Evolutionary conservation across 2,113 vertebrate genomes (phyloP), one percentile per base, ranked within the genome.

Genomic region (Machaerirhynchus nigripectus): DNA sequence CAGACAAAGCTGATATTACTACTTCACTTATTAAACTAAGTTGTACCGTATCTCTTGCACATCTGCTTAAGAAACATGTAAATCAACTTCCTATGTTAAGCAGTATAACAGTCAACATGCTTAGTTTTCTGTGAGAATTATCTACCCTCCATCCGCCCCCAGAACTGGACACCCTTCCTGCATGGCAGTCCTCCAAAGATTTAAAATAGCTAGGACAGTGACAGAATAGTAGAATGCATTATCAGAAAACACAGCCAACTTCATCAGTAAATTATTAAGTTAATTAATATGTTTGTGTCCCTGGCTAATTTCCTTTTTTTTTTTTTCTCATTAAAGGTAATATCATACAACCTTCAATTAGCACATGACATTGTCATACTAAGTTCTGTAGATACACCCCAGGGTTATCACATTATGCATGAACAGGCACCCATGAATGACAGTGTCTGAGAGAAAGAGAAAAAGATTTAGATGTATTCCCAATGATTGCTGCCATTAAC

Each of bases 231-330:
- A 93, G 67, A 96, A 95, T 65, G 17, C 55, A 90, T 82, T 71
- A 92, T 63, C 55, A 60, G 80, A 94, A 97, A 94, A 93, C 75
- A 94, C 83, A 91, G 89, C 78, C 88, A 71, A 49, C 37, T 96
- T 94, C 50, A 96, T 96, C 95, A 95, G 60, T 94, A 97, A 98
- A 92, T 82, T 91, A 93, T 91, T 93, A 93, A 96, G 79, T 96
- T 96, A 95, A 97, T 97, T 90, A 93, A 93, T 93, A 81, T 75
- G 95, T 97, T 96, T 97, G 42, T 96, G 68, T 93, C 95, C 87
- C 95, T 96, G 79, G n/a, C 18, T 97, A 93, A 96, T 97, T 97
- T 75, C 46, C 52, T 74, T 90, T 95, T 90, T 96, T n/a, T n/a
- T n/a, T 68, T 9, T 39, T 37, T 9, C 47, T 73, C 89, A 94